A percentile compares a stretch with the other conserved stretches of the same genome.
phyloP scores from a whole-genome alignment of 2,113 vertebrate species.

The Melanerpes aurifrons region DNA sequence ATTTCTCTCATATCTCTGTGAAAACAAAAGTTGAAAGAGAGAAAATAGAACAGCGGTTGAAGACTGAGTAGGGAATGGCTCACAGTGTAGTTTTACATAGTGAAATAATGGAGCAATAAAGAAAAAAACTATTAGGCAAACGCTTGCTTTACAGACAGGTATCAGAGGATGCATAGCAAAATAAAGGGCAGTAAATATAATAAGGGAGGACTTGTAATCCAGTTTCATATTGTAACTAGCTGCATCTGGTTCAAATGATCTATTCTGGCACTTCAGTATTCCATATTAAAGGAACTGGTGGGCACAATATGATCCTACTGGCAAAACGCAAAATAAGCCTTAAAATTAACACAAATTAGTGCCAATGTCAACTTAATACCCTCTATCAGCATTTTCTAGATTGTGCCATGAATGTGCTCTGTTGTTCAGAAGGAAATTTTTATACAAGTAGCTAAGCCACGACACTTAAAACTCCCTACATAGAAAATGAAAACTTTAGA shows the following conservation, averaged over 20 bases:
- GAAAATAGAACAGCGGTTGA: slow-evolving; percentile 4
- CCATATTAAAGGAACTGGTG: neutral
- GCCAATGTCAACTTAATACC: neutral
- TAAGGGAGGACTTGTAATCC: neutral
- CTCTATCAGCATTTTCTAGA: neutral
- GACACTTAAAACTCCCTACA: neutral
- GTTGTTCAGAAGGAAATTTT: neutral
- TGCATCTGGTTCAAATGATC: neutral
- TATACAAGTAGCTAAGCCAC: neutral
- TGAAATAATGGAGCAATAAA: neutral
- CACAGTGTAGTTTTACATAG: neutral
- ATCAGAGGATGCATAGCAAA: neutral
- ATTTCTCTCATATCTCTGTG: slow-evolving; percentile 96
- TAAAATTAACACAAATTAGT: neutral
- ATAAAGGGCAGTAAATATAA: neutral
- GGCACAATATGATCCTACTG: neutral
- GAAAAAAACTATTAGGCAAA: neutral
- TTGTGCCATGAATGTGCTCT: neutral
- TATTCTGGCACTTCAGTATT: neutral
- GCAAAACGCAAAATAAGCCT: neutral
- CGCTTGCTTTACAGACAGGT: neutral
- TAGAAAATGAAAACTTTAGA: neutral
- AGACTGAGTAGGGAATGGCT: neutral
- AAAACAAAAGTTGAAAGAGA: slow-evolving; percentile 56
- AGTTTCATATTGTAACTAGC: neutral